These are phyloP conservation scores for Sycobia sp. DNA, from an alignment of 1,140 invertebrate genomes.

Conservation along the genomic window DNA sequence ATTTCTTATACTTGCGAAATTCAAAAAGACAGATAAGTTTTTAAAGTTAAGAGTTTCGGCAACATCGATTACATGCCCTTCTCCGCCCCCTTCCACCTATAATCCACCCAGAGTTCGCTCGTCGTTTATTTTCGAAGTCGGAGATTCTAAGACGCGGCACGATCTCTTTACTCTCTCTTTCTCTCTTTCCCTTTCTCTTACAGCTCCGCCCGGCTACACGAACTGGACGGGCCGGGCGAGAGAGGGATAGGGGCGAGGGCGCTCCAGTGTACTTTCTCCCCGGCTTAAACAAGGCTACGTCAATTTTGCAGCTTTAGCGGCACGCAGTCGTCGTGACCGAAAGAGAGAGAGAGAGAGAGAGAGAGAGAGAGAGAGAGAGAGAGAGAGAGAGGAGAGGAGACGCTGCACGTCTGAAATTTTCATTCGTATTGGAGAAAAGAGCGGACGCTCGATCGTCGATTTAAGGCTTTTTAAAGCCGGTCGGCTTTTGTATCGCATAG, in stretches of 20 bases:
- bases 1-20: slow-evolving; percentile 25
- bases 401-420: slow-evolving; percentile 17
- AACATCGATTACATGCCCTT: slow-evolving; percentile 25
- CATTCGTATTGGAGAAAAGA: background rate
- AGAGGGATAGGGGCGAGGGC: no score
- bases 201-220: background rate
- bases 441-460: background rate
- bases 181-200: slow-evolving; percentile 1
- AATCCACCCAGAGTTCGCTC: background rate
- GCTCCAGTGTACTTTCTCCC: background rate
- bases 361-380: no score
- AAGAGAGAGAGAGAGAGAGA: no score
- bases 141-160: slow-evolving; percentile 12
- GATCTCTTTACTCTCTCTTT: slow-evolving; percentile 20
- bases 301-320: slow-evolving; percentile 11
- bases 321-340: background rate
- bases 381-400: no score
- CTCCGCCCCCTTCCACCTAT: background rate
- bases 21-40: slow-evolving; percentile 31
- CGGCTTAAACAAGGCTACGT: slow-evolving; percentile 13
- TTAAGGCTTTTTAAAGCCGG: slow-evolving; percentile 12
- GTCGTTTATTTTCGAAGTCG: slow-evolving; percentile 13
- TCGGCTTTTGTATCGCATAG: no score
- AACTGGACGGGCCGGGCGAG: no score
- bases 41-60: slow-evolving; percentile 22